Base-by-base conservation (phyloP, 2,797 vertebrate genomes). In the Oophaga sylvatica region DNA sequence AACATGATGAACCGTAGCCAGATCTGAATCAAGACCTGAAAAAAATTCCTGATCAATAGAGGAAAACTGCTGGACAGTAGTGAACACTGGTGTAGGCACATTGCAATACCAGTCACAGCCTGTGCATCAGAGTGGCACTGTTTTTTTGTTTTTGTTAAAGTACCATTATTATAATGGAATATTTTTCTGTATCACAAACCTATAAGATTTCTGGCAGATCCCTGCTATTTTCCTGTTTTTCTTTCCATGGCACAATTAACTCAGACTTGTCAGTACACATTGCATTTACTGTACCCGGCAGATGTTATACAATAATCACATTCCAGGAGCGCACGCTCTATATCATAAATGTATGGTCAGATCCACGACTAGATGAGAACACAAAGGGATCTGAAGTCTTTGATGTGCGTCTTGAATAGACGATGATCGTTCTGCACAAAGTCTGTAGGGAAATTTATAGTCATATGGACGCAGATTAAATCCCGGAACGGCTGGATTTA, bases 241-340 rank as follows among this genome's bases (percentile, higher is more conserved):
- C 67, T 67, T 45, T 73, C 59, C n/a, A 73, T 19, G n/a, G 73
- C 16, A 59, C 73, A 83, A 45, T 31, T 73, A 22, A 17, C 20
- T 77, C 65, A 15, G 63, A 88, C 81, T 57, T 84, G 87, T 83
- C 81, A 45, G 87, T 78, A 70, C 81, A 62, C 65, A 84, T 79
- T 71, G 20, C 45, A n/a, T 60, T 31, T 60, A 59, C 19, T 12
- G 65, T 20, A 45, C 16, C 57, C 26, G 20, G 56, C 48, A 59
- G 63, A 77, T 80, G 62, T 62, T 84, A 88, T 79, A 84, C 45
- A 84, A 87, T 83, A 31, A 80, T 63, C 79, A 63, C 48, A 71
- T 57, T 71, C 29, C 83, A 88, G 75, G n/a, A 80, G 45, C 31
- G 80, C 53, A 20, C 20, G 63, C 63, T 70, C 19, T 88, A 84